A percentile compares a stretch with the other conserved stretches of the same genome.
phyloP scores from a whole-genome alignment of 2,797 vertebrate genomes.

The Ctenosaura bakeri region DNA sequence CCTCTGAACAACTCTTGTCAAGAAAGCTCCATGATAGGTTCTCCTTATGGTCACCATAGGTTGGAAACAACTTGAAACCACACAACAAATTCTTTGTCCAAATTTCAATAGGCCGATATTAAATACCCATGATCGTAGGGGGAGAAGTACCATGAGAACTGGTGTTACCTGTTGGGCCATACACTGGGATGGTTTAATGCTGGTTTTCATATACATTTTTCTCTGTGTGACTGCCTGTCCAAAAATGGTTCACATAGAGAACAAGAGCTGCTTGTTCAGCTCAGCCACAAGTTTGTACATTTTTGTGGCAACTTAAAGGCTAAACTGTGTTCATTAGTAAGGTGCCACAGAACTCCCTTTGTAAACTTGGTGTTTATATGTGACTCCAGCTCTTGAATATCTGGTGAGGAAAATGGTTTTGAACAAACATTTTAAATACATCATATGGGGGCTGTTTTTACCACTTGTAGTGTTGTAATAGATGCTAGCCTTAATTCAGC shows the following conservation, averaged over 20 bases:
- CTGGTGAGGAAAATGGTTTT: background rate
- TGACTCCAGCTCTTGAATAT: background rate
- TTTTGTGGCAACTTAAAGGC: background rate
- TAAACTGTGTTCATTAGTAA: background rate
- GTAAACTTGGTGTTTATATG: background rate
- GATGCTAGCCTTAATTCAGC: background rate
- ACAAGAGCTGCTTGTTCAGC: background rate
- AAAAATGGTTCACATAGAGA: background rate
- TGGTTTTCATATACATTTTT: background rate
- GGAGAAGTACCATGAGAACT: background rate
- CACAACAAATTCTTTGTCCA: background rate
- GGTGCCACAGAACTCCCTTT: background rate
- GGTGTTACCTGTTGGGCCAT: background rate
- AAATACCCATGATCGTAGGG: background rate
- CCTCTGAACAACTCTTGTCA: too few relatives aligned
- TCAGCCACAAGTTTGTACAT: background rate
- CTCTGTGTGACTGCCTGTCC: background rate
- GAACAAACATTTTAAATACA: background rate
- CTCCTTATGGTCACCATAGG: too few relatives aligned
- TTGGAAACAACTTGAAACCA: too few relatives aligned
- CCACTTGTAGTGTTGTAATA: background rate
- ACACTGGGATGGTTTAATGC: background rate
- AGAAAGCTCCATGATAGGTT: too few relatives aligned
- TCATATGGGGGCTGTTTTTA: background rate
- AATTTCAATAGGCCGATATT: background rate